These are phyloP conservation scores for Zaprionus davidi DNA, from an alignment of 1,140 invertebrate genomes.

Conservation along the genomic window DNA sequence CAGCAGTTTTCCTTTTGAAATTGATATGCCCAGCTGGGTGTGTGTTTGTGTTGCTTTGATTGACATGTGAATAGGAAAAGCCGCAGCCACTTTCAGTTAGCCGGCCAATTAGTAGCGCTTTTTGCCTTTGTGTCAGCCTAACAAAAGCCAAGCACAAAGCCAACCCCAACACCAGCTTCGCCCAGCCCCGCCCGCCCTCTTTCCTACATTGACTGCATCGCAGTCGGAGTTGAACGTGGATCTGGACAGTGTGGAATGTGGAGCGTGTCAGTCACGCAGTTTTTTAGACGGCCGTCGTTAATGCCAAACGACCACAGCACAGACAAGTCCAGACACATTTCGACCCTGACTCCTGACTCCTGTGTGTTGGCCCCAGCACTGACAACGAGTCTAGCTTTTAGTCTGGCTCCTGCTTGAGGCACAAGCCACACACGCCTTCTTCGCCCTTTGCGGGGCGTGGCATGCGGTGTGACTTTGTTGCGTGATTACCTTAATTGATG, in stretches of 20 bases:
- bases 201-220: slow-evolving; percentile 4
- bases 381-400: background rate
- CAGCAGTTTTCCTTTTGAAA: slow-evolving; percentile 62
- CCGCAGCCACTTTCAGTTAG: slow-evolving; percentile 81
- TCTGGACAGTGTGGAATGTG: slow-evolving; percentile 36
- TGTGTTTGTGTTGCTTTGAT: slow-evolving; percentile 57
- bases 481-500: slow-evolving; percentile 83
- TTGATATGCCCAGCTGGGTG: slow-evolving; percentile 69
- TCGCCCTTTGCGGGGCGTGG: slow-evolving; percentile 44
- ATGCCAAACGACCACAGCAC: slow-evolving; percentile 56
- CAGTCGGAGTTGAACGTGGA: slow-evolving; percentile 25
- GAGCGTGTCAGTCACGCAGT: slow-evolving; percentile 77
- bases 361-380: slow-evolving; percentile 6
- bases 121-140: slow-evolving; percentile 72
- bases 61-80: slow-evolving; percentile 78
- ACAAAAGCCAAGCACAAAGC: slow-evolving; percentile 72
- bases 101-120: slow-evolving; percentile 80
- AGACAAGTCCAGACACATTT: slow-evolving; percentile 35
- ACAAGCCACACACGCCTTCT: slow-evolving; percentile 1
- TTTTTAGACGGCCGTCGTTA: slow-evolving; percentile 70
- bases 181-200: background rate
- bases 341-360: slow-evolving; percentile 9
- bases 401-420: background rate
- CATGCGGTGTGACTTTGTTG: slow-evolving; percentile 75
- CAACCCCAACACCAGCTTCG: slow-evolving; percentile 21